Evolutionary conservation across 2,888 invertebrate species (phyloP).

Genomic region (Eupsilia transversa): DNA sequence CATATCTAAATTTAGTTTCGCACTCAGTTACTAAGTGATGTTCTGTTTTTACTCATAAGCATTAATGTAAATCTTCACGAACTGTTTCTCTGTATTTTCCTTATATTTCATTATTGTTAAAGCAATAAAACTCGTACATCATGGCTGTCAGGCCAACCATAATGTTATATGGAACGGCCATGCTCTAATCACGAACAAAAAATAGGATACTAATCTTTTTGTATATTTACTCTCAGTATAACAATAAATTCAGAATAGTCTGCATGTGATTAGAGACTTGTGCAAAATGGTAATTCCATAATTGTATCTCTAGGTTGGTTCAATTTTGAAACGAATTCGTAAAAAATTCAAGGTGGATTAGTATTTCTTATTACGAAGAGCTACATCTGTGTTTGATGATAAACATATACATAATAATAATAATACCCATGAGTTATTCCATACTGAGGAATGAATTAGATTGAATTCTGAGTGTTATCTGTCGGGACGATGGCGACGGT

Average conservation of each 20-base stretch:
- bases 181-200: conserved; percentile 55
- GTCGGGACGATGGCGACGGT: not conserved
- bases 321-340: conserved; percentile 26
- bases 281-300: conserved; percentile 28
- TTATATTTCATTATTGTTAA: conserved; percentile 61
- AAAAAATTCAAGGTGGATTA: conserved; percentile 31
- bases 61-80: conserved; percentile 42
- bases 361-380: conserved; percentile 19
- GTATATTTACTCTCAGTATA: conserved; percentile 32
- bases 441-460: not conserved
- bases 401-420: conserved; percentile 8
- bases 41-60: conserved; percentile 36
- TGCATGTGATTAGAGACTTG: conserved; percentile 11
- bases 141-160: conserved; percentile 43
- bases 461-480: not conserved
- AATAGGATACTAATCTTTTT: conserved; percentile 53
- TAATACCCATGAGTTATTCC: not conserved
- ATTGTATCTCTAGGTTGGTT: conserved; percentile 21
- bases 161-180: conserved; percentile 47
- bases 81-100: conserved; percentile 53
- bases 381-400: not conserved
- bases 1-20: conserved; percentile 38
- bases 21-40: conserved; percentile 23
- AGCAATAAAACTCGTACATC: conserved; percentile 55
- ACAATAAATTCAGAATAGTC: conserved; percentile 27